These are phyloP conservation scores for Alviniconcha strummeri DNA, from an alignment of 2,888 invertebrate species.

Conservation along the genomic window DNA sequence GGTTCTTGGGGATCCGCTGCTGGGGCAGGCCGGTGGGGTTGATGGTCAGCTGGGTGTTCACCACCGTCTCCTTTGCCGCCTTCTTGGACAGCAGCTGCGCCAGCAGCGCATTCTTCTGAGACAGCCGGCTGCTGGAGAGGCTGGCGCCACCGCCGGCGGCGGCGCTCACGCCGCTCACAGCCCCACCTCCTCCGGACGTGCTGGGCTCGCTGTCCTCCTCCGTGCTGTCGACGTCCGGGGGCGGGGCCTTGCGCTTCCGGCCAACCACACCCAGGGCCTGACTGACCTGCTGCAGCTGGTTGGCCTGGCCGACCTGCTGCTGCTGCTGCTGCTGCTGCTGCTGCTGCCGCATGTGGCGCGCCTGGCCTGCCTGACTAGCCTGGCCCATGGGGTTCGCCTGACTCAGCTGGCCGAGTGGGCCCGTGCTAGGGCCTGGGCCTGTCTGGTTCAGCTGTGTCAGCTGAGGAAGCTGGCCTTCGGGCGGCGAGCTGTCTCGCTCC, in stretches of 20 bases:
- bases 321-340: constrained; percentile 86
- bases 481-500: constrained; percentile 54
- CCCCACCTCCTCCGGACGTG: constrained; percentile 31
- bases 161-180: not conserved
- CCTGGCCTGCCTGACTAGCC: not conserved
- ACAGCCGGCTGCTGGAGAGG: constrained; percentile 45
- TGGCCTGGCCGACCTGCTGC: constrained; percentile 77
- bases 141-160: not conserved
- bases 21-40: constrained; percentile 76
- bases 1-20: constrained; percentile 70
- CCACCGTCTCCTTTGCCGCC: constrained; percentile 58
- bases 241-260: constrained; percentile 55
- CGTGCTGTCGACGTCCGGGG: constrained; percentile 54
- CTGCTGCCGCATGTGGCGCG: not conserved
- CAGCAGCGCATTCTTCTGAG: constrained; percentile 64
- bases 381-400: not conserved
- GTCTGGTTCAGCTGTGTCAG: too few species aligned
- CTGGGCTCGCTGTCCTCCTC: constrained; percentile 44
- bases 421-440: not conserved
- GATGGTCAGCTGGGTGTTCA: constrained; percentile 60
- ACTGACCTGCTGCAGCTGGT: not conserved
- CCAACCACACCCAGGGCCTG: not conserved
- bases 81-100: constrained; percentile 66
- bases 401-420: not conserved
- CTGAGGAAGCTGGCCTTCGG: constrained; percentile 34